Conservation (phyloP, 1,140 invertebrate genomes). For the Calliphora vicina region DNA sequence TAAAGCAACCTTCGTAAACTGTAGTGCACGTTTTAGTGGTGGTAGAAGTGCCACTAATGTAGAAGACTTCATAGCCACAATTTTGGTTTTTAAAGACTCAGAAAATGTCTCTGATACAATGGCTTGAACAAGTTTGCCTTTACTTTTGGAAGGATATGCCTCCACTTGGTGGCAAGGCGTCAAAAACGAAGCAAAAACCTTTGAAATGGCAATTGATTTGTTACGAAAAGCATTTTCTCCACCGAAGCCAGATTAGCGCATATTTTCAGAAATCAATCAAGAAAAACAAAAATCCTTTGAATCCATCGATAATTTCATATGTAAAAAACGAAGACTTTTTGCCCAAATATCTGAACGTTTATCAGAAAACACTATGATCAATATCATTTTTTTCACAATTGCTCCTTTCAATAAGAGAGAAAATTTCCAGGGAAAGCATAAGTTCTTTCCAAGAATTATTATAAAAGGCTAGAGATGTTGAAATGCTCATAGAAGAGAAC, state of each 20-base stretch:
- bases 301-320: slow-evolving; percentile 20
- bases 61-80: slow-evolving; percentile 36
- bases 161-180: slow-evolving; percentile 39
- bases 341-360: slow-evolving; percentile 29
- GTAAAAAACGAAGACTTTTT: background rate
- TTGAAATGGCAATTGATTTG: slow-evolving; percentile 27
- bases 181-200: slow-evolving; percentile 29
- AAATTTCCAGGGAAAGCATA: slow-evolving; percentile 5
- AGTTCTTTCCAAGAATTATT: slow-evolving; percentile 27
- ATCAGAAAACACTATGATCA: slow-evolving; percentile 2
- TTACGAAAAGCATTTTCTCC: slow-evolving; percentile 26
- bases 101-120: slow-evolving; percentile 35
- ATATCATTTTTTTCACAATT: slow-evolving; percentile 21
- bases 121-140: slow-evolving; percentile 27
- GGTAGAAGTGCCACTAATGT: slow-evolving; percentile 17
- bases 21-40: slow-evolving; percentile 32
- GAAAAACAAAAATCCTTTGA: slow-evolving; percentile 25
- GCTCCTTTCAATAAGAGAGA: background rate
- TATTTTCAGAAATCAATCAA: slow-evolving; percentile 27
- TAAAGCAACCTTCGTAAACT: slow-evolving; percentile 9
- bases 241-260: slow-evolving; percentile 31
- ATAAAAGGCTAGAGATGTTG: slow-evolving; percentile 8
- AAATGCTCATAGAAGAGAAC: slow-evolving; percentile 29
- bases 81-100: slow-evolving; percentile 33
- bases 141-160: slow-evolving; percentile 36